A percentile compares a stretch with the other conserved stretches of the same genome.
These are phyloP conservation scores for Aricia agestis DNA, from an alignment of 1,140 invertebrate genomes.

Conservation along the genomic window DNA sequence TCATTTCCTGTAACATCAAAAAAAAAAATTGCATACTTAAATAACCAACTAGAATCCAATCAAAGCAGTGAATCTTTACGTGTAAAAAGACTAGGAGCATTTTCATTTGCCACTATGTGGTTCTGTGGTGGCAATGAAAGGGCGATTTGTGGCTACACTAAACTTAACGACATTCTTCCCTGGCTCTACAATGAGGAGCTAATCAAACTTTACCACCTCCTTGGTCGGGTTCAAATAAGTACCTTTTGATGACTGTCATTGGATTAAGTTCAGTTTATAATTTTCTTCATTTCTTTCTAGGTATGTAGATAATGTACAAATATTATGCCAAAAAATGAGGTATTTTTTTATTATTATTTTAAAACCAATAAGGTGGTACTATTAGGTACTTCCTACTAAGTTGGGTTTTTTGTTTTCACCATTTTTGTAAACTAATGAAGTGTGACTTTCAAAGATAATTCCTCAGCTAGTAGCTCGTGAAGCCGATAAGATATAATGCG, in stretches of 20 bases:
- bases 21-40: no score
- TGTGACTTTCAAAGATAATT: neutral
- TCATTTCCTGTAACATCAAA: no score
- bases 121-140: conserved; percentile 32
- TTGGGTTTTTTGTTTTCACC: neutral
- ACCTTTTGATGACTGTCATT: no score
- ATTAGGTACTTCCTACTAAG: neutral
- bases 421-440: neutral
- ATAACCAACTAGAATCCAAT: no score
- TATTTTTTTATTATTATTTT: no score
- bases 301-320: no score
- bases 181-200: conserved; percentile 43
- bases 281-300: no score
- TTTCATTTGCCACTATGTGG: neutral
- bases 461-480: neutral
- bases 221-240: neutral
- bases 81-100: neutral
- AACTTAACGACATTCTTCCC: conserved; percentile 47
- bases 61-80: no score
- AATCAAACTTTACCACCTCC: conserved; percentile 52
- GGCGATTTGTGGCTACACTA: conserved; percentile 44
- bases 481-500: conserved; percentile 44
- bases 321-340: no score
- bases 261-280: no score
- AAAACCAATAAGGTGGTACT: no score